Percentiles rank a stretch among this genome's conserved stretches.
Evolutionary conservation across 2,797 vertebrate genomes (phyloP).

Genomic region (Myioborus miniatus): DNA sequence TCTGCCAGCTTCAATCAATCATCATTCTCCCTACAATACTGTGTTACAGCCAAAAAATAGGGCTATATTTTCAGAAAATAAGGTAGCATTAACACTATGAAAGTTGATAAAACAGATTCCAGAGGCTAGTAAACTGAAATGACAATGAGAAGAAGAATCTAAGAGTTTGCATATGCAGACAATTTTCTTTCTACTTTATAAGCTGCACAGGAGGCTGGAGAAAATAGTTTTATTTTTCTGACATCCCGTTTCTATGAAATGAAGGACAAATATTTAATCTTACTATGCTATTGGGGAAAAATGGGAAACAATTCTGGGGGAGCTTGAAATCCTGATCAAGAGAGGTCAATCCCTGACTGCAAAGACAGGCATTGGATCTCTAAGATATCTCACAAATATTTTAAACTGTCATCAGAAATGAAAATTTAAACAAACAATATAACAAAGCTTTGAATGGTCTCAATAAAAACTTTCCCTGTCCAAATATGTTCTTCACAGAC

Average conservation of each 20-base stretch:
- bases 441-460: background rate
- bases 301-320: background rate
- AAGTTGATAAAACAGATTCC: background rate
- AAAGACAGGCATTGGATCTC: background rate
- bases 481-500: background rate
- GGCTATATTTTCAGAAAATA: background rate
- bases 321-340: background rate
- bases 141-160: background rate
- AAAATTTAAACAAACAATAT: background rate
- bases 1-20: background rate
- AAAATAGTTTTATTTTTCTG: background rate
- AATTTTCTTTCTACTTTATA: background rate
- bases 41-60: background rate
- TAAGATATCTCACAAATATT: background rate
- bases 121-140: background rate
- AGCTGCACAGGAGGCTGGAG: background rate
- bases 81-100: background rate
- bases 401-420: background rate
- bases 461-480: background rate
- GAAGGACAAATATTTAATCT: background rate
- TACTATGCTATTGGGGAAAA: background rate
- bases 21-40: background rate
- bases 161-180: background rate
- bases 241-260: background rate
- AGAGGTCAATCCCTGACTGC: background rate